Evolutionary conservation across 2,888 invertebrate genomes (phyloP).

Genomic region (Anaspis maculata): DNA sequence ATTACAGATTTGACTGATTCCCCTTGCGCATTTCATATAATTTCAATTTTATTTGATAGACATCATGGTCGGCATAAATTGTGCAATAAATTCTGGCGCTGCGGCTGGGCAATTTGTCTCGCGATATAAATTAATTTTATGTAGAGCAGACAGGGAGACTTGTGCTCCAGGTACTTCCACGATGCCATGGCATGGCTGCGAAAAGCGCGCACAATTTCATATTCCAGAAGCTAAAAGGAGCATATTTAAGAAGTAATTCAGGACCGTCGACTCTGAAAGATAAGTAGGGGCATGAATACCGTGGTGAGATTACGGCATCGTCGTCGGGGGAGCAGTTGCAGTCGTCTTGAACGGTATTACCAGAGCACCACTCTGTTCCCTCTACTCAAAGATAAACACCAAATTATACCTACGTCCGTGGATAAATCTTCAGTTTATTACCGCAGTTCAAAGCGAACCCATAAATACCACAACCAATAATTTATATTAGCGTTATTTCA

Average conservation of each 20-base stretch:
- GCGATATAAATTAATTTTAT: conserved; percentile 8
- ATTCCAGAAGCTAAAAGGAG: conserved; percentile 17
- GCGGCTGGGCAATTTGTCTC: conserved; percentile 6
- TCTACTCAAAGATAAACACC: conserved; percentile 25
- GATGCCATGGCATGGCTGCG: too few relatives aligned
- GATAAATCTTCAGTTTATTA: conserved; percentile 18
- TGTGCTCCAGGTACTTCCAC: too few relatives aligned
- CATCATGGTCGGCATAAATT: too few relatives aligned
- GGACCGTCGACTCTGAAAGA: conserved; percentile 21
- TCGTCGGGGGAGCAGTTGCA: conserved; percentile 28
- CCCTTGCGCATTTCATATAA: too few relatives aligned
- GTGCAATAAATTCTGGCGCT: too few relatives aligned
- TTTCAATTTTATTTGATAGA: too few relatives aligned
- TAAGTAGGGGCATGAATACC: conserved; percentile 23
- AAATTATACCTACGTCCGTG: conserved; percentile 22
- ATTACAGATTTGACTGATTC: too few relatives aligned
- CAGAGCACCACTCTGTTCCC: conserved; percentile 14
- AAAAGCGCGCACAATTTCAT: too few relatives aligned
- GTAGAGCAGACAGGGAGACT: conserved; percentile 7
- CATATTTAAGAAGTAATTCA: conserved; percentile 24
- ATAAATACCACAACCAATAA: too few relatives aligned
- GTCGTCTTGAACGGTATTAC: conserved; percentile 28
- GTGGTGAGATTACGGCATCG: conserved; percentile 29
- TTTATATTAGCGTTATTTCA: too few relatives aligned
- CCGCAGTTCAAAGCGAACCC: too few relatives aligned